A percentile compares a stretch with the other conserved stretches of the same genome.
Evolutionary conservation across 2,888 invertebrate genomes (phyloP).

Genomic region (Timema podura): DNA sequence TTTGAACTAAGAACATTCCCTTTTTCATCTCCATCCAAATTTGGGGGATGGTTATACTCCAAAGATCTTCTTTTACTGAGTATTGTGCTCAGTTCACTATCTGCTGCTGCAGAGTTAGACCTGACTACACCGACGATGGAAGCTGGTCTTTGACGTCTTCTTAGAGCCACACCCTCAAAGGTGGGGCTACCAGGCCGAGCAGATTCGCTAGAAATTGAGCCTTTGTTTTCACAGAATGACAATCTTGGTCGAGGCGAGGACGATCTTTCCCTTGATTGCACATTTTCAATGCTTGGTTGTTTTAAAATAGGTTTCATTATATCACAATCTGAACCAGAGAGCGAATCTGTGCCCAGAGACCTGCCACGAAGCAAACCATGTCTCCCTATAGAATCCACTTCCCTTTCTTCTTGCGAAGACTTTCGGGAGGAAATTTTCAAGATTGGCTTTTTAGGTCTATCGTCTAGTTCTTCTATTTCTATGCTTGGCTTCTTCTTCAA

Average conservation of each 20-base stretch:
- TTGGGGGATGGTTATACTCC: slow-evolving; percentile 36
- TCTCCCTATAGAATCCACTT: slow-evolving; percentile 18
- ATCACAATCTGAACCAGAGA: slow-evolving; percentile 37
- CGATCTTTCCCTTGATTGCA: slow-evolving; percentile 20
- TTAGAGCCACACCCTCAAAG: slow-evolving; percentile 1
- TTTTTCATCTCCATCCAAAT: slow-evolving; percentile 13
- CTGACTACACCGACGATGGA: slow-evolving; percentile 28
- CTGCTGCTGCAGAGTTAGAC: slow-evolving; percentile 45
- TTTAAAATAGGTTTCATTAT: slow-evolving; percentile 63
- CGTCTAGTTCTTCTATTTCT: slow-evolving; percentile 59
- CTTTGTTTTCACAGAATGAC: slow-evolving; percentile 56
- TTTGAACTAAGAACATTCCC: background rate
- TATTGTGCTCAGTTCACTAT: slow-evolving; percentile 50
- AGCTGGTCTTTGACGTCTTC: slow-evolving; percentile 16
- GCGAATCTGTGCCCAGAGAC: slow-evolving; percentile 20
- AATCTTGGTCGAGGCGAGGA: slow-evolving; percentile 58
- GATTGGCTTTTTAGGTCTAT: slow-evolving; percentile 67
- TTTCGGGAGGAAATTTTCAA: slow-evolving; percentile 64
- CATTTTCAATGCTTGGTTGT: slow-evolving; percentile 56
- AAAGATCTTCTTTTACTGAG: slow-evolving; percentile 49
- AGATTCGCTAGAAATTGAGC: slow-evolving; percentile 28
- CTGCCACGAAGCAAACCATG: slow-evolving; percentile 21
- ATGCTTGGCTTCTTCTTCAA: slow-evolving; percentile 81
- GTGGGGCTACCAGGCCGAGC: slow-evolving; percentile 16
- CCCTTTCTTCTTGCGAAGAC: slow-evolving; percentile 45